A percentile compares a stretch with the other conserved stretches of the same genome.
These are phyloP conservation scores for Noctua janthe DNA, from an alignment of 2,888 invertebrate species.

Conservation along the genomic window DNA sequence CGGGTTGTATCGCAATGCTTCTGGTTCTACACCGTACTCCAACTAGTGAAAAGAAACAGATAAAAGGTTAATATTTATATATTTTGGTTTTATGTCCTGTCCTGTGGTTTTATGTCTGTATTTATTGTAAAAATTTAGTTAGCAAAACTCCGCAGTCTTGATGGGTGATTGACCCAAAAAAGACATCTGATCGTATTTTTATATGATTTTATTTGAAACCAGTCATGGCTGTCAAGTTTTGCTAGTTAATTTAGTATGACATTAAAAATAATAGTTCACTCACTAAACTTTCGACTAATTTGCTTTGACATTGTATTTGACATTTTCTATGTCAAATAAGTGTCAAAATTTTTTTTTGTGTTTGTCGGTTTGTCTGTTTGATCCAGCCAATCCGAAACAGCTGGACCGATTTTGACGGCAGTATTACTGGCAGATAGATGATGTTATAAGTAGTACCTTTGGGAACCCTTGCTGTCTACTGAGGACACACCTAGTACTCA, in stretches of 20 bases:
- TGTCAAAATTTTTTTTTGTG: too few relatives aligned
- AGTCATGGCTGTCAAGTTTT: neutral
- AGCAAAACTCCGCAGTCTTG: neutral
- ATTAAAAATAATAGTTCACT: neutral
- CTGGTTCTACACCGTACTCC: constrained; percentile 95
- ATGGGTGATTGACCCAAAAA: neutral
- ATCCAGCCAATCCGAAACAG: too few relatives aligned
- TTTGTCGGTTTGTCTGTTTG: too few relatives aligned
- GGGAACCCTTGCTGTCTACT: too few relatives aligned
- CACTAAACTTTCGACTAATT: neutral
- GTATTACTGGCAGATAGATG: too few relatives aligned
- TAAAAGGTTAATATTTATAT: neutral
- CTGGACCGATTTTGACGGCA: too few relatives aligned
- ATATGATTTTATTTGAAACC: neutral
- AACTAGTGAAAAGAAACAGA: constrained; percentile 85
- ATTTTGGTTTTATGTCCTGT: neutral
- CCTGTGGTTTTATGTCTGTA: neutral
- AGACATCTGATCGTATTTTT: neutral
- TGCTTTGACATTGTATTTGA: neutral
- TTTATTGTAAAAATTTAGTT: neutral
- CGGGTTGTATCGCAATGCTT: constrained; percentile 92
- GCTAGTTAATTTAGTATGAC: neutral
- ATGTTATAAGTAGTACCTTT: too few relatives aligned
- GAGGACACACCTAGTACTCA: constrained; percentile 63
- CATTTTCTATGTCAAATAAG: neutral